phyloP scores from a whole-genome alignment of 2,113 vertebrate genomes.

The Dicentrarchus labrax region DNA sequence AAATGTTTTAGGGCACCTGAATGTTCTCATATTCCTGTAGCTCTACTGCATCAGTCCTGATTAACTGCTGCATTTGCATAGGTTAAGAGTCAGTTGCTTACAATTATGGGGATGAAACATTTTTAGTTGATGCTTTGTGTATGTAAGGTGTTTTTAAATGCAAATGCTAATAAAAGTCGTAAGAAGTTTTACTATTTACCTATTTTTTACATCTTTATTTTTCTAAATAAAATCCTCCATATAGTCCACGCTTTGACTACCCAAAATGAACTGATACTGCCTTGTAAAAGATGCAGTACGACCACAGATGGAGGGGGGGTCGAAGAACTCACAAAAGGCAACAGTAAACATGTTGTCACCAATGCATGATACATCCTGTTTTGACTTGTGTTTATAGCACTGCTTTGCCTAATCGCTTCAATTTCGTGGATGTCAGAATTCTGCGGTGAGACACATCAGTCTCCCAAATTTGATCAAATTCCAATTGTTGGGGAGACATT shows the following conservation, averaged over 20 bases:
- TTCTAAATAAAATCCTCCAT: neutral
- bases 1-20: slow-evolving; percentile 38
- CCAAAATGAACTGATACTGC: neutral
- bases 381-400: slow-evolving; percentile 21
- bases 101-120: slow-evolving; percentile 19
- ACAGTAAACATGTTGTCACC: no score
- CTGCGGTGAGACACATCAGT: slow-evolving; percentile 21
- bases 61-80: slow-evolving; percentile 45
- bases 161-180: neutral
- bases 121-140: slow-evolving; percentile 3
- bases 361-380: neutral
- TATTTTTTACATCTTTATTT: neutral
- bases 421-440: slow-evolving; percentile 25
- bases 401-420: slow-evolving; percentile 9
- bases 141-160: slow-evolving; percentile 7
- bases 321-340: neutral
- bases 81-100: neutral
- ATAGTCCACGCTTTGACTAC: neutral
- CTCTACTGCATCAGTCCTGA: slow-evolving; percentile 21
- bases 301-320: neutral
- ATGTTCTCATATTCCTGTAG: slow-evolving; percentile 16
- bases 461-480: slow-evolving; percentile 47
- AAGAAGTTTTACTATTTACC: neutral
- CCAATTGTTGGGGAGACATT: slow-evolving; percentile 46
- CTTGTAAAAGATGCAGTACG: neutral